A percentile compares a stretch with the other conserved stretches of the same genome.
Conservation (phyloP, 2,888 invertebrate species). For the Thecocarcelia acutangulata region DNA sequence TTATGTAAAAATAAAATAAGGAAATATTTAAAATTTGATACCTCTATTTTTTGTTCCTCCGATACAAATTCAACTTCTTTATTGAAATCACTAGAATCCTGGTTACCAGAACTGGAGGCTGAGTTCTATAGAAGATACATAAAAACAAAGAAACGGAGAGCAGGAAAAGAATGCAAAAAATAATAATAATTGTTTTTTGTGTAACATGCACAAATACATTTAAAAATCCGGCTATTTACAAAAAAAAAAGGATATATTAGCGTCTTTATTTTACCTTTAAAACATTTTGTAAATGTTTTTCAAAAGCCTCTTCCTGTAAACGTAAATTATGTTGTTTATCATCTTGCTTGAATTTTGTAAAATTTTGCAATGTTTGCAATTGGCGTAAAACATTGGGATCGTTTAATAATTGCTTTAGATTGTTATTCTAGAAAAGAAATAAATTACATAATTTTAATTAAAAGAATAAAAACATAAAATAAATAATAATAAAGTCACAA, state of each 20-base stretch:
- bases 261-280: constrained; percentile 83
- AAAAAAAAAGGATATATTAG: constrained; percentile 1
- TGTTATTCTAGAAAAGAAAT: constrained; percentile 78
- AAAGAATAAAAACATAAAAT: not conserved
- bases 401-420: constrained; percentile 83
- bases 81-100: constrained; percentile 81
- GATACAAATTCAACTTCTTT: constrained; percentile 86
- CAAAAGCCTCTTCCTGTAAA: constrained; percentile 88
- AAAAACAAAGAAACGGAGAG: constrained; percentile 15
- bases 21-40: constrained; percentile 70
- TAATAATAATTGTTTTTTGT: constrained; percentile 3
- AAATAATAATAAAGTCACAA: too few species aligned
- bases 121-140: constrained; percentile 53
- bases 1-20: constrained; percentile 10
- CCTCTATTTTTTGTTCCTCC: constrained; percentile 83
- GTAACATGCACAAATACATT: not conserved
- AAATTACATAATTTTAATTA: constrained; percentile 16
- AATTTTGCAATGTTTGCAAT: constrained; percentile 88
- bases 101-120: constrained; percentile 77
- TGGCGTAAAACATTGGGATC: constrained; percentile 95
- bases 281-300: constrained; percentile 88
- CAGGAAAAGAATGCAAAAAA: constrained; percentile 17
- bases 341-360: constrained; percentile 83
- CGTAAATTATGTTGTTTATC: constrained; percentile 88
- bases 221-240: constrained; percentile 14